Evolutionary conservation across 2,888 invertebrate genomes (phyloP), one percentile per base, ranked within the genome.

Genomic region (Portevinia maculata): DNA sequence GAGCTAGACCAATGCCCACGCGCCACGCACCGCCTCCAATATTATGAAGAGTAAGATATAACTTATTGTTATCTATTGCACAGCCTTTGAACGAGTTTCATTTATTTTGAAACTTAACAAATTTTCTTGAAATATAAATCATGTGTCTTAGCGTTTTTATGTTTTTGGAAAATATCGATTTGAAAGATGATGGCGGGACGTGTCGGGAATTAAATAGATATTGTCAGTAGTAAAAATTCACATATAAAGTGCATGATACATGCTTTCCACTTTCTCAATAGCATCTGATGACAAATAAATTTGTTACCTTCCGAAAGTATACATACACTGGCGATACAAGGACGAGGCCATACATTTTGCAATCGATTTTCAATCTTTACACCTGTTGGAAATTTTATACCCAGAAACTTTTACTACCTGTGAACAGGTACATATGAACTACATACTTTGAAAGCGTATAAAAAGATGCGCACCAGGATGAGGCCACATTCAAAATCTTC

Each of bases 21-120:
- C 48, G 11, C n/a, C n/a, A n/a, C n/a, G n/a, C n/a, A n/a, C n/a
- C n/a, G n/a, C n/a, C n/a, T n/a, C n/a, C n/a, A n/a, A n/a, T n/a
- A n/a, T n/a, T n/a, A n/a, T n/a, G n/a, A n/a, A n/a, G n/a, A n/a
- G n/a, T n/a, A n/a, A n/a, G 34, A 32, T 52, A 62, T 53, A 62
- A 50, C 37, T 62, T 73, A 24, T 53, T 21, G 53, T 62, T 53
- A 73, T 73, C 73, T 55, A 73, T 55, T 55, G 64, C 53, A 53
- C 46, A 73, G 64, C 62, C 53, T 53, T 55, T 64, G 60, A 62
- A 39, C 13, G 13, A 28, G 44, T 71, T 57, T 69, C 69, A 39
- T 30, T 67, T 50, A 55, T 46, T 59, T 48, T 15, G 37, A 62
- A 64, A 64, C 73, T 39, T 17, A 53, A 53, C n/a, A n/a, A 37